Evolutionary conservation across 2,888 invertebrate species (phyloP), one percentile per base, ranked within the genome.

Genomic region (Ennomos erosarius): DNA sequence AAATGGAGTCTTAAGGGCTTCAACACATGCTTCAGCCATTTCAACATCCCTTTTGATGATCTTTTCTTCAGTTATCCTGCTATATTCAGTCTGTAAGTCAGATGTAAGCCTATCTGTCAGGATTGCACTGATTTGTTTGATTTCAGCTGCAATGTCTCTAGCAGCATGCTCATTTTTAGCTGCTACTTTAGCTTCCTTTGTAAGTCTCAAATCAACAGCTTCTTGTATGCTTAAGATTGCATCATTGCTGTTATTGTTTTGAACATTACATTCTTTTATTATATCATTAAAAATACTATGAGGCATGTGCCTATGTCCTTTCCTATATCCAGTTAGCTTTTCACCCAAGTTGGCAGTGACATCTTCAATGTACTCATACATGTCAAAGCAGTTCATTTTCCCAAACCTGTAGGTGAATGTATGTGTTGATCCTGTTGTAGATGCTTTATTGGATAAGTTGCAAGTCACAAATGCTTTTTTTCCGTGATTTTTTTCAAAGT

Each of bases 401-500:
- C 94, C 86, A 81, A 95, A 94, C 60, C 93, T 93, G 68, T 95
- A 95, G 49, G 93, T 92, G 68, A 93, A 94, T 58, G 93, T 92
- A 72, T 95, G 94, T 0, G 95, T 95, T 8, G 95, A 93, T 51
- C 84, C 87, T 46, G 86, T 84, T 4, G 88, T 82, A 44, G 94
- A 93, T 10, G 73, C 77, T 69, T 93, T 93, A 51, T 91, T 92
- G 36, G 93, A 94, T 45, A 95, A 78, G 71, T 94, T 89, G 74
- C 95, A 95, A 52, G 93, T 93, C 5, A 94, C 90, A 85, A 96
- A 95, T 62, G 91, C 89, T 71, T 95, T 94, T 46, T 87, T 88
- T n/a, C 88, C 85, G 63, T 91, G 87, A 59, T 88, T 82, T 47
- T 91, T 87, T 69, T 88, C 85, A 77, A 95, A 94, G 64, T 93